Evolutionary conservation across 2,113 vertebrate genomes (phyloP), one percentile per base, ranked within the genome.

Genomic region (Glareola pratincola): DNA sequence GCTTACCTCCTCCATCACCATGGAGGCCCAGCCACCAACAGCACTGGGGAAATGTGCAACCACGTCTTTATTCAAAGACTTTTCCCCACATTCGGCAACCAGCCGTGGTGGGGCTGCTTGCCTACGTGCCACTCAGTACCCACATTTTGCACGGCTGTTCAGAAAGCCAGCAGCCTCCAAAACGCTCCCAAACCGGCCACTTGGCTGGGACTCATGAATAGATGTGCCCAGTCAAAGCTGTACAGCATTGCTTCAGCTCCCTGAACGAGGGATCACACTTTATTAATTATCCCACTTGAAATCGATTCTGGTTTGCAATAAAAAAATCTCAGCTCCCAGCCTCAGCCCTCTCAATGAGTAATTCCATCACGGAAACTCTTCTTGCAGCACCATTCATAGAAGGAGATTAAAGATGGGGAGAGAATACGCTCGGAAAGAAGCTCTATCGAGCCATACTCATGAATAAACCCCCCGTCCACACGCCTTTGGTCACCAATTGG

Each of bases 261-360:
- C 68, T 32, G 20, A 60, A 41, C 18, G 21, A 88, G 82, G 37
- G 54, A 94, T 85, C 67, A 53, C 90, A 85, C 15, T 88, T 88
- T 62, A 90, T 82, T 93, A 88, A 84, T 83, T 41, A 77, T 80
- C 54, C 66, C 37, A 50, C 78, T 82, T 83, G 75, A 90, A 96
- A 86, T n/a, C 5, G 60, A 93, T 71, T 50, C 43, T 66, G 34
- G 18, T 95, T 41, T 6, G 32, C 62, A 90, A 47, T 22, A 34
- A 83, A 48, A 48, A 37, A 83, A 69, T 71, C 81, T 85, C 62
- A 45, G 63, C 39, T 92, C 60, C 87, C 56, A 12, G 81, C 78
- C 19, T 90, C 74, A 88, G 27, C 12, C 16, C 18, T 90, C 79
- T 88, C 71, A 68, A 8, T 34, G 69, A 79, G 51, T 60, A 94